Percentiles rank a stretch among this genome's conserved stretches.
phyloP scores from a whole-genome alignment of 2,888 invertebrate genomes.

The Thereva nobilitata region DNA sequence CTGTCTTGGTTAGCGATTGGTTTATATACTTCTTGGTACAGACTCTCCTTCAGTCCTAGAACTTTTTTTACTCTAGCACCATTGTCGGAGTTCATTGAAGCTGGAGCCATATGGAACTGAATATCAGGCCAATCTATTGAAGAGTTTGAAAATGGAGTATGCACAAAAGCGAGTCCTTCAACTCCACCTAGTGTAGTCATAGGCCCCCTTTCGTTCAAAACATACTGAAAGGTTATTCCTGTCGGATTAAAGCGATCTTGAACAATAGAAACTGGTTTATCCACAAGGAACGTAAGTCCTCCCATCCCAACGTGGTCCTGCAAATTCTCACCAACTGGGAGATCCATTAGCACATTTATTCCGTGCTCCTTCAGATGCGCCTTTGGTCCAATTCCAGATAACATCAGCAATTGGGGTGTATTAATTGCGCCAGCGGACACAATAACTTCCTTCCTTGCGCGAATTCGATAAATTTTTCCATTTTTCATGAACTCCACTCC shows the following conservation, averaged over 20 bases:
- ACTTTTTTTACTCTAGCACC: conserved; percentile 76
- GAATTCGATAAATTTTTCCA: conserved; percentile 69
- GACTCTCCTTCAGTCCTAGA: conserved; percentile 75
- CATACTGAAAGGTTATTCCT: conserved; percentile 79
- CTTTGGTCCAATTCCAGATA: conserved; percentile 81
- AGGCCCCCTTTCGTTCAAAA: conserved; percentile 76
- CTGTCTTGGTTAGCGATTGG: conserved; percentile 74
- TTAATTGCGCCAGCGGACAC: conserved; percentile 90
- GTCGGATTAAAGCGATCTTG: conserved; percentile 78
- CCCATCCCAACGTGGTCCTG: conserved; percentile 90
- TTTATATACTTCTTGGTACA: conserved; percentile 78
- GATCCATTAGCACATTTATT: conserved; percentile 74
- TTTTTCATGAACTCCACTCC: conserved; percentile 80
- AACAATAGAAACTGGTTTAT: conserved; percentile 82
- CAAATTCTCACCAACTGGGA: conserved; percentile 78
- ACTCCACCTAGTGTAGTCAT: conserved; percentile 87
- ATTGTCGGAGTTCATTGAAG: conserved; percentile 80
- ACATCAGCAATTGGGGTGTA: conserved; percentile 87
- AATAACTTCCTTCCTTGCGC: conserved; percentile 82
- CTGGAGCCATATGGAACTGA: conserved; percentile 92
- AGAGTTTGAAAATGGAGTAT: conserved; percentile 79
- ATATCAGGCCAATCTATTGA: conserved; percentile 83
- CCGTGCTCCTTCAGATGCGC: conserved; percentile 71
- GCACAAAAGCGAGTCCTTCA: conserved; percentile 85
- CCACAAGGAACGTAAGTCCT: conserved; percentile 66